A percentile compares a stretch with the other conserved stretches of the same genome.
Evolutionary conservation across 2,113 vertebrate genomes (phyloP).

Genomic region (Trematomus loennbergii): DNA sequence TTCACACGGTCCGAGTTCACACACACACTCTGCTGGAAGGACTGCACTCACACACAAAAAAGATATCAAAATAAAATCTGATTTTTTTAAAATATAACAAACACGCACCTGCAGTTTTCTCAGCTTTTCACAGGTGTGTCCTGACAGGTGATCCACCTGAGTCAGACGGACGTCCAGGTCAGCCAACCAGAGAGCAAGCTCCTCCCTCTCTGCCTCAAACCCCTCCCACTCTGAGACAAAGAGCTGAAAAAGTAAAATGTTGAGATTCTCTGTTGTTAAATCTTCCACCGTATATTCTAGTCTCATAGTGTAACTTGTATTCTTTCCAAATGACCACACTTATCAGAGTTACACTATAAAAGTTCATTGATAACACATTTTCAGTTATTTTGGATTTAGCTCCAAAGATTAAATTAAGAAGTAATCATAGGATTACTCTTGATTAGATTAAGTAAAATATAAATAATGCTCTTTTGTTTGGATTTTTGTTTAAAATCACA

Average conservation of each 20-base stretch:
- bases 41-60: conserved; percentile 64
- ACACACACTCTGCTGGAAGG: conserved; percentile 84
- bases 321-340: no score
- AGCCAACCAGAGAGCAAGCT: conserved; percentile 81
- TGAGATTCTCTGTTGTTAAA: neutral
- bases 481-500: no score
- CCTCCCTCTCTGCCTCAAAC: conserved; percentile 83
- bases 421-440: no score
- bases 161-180: conserved; percentile 83
- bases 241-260: conserved; percentile 60
- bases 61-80: neutral
- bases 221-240: conserved; percentile 82
- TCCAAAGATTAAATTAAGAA: no score
- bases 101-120: conserved; percentile 71
- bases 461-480: no score
- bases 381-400: no score
- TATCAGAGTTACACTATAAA: no score
- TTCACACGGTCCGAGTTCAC: conserved; percentile 81
- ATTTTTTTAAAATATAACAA: neutral
- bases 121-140: conserved; percentile 81
- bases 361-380: no score
- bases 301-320: no score
- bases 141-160: conserved; percentile 80
- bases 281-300: no score
- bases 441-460: no score